Conservation (phyloP, 2,113 vertebrate genomes). For the Prunella fulvescens region DNA sequence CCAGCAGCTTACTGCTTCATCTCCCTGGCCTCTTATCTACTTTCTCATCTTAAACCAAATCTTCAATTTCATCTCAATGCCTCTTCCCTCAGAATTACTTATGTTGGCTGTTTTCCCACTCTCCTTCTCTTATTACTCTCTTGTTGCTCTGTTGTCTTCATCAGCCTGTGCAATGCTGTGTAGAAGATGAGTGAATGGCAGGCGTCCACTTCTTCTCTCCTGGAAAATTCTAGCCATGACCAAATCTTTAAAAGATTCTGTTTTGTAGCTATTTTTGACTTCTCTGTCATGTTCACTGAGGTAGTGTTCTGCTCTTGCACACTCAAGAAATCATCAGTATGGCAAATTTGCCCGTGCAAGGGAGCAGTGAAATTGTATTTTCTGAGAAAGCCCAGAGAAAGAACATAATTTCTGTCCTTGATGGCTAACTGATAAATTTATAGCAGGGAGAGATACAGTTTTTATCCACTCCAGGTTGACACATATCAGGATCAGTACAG, state of each 20-base stretch:
- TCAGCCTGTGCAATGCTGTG: background rate
- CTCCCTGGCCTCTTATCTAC: background rate
- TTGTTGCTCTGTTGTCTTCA: slow-evolving; percentile 20
- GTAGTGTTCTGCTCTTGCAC: background rate
- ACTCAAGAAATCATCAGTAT: background rate
- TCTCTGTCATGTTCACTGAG: background rate
- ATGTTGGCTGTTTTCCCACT: background rate
- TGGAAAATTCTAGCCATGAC: background rate
- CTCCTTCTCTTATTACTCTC: background rate
- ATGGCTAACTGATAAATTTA: background rate
- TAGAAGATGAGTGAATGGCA: background rate
- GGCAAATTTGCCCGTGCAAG: background rate
- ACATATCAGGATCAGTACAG: background rate
- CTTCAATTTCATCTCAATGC: background rate
- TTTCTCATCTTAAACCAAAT: background rate
- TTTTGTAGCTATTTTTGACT: background rate
- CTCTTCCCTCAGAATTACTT: background rate
- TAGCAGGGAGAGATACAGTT: background rate
- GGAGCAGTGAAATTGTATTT: background rate
- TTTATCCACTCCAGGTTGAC: background rate
- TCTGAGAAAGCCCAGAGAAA: background rate
- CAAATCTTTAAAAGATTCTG: background rate
- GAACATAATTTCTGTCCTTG: background rate
- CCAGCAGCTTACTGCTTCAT: background rate
- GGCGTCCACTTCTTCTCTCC: background rate